Base-by-base conservation (phyloP, 2,113 vertebrate species). In the Phodopus roborovskii region DNA sequence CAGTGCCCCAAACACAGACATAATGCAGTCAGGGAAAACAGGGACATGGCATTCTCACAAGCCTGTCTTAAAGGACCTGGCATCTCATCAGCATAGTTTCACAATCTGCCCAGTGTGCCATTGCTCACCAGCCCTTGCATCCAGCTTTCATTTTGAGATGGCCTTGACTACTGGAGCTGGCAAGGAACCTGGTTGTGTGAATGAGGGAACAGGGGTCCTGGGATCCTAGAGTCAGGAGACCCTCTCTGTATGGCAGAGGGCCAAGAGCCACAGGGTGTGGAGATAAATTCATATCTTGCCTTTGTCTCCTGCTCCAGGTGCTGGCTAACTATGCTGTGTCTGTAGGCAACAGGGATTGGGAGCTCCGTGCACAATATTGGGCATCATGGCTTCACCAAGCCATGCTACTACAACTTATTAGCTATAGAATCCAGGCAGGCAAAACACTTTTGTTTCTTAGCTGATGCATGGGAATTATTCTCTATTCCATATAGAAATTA, bases 21-120 rank as follows among this genome's bases (percentile, higher is more conserved):
- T 19, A 28, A 0, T 48, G 22, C 11, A 15, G 0, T 39, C 24
- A 11, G 70, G 16, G 39, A 39, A 36, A 15, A 16, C 42, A 60
- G 16, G 71, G 36, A 45, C 62, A 17, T 7, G 2, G 5, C 0
- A 5, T 26, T 15, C 30, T 22, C 53, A 45, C 0, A 3, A 28
- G 9, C 7, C 26, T 77, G 30, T 19, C 92, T 50, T 48, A 3
- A 15, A n/a, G 16, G 19, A 4, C 42, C 36, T 5, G 10, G 0
- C 24, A 1, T n/a, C 30, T 42, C 22, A 17, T 42, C 17, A 60
- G 16, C 45, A 39, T 22, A 42, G 20, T 17, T 0, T 28, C 7
- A 9, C 13, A 1, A 42, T 19, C 53, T 56, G 73, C 45, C 45
- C 39, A 48, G 50, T 5, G 9, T 30, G 2, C 39, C 33, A 1